Conservation (phyloP, 1,140 invertebrate genomes). For the Pseudomyrmex dendroicus region DNA sequence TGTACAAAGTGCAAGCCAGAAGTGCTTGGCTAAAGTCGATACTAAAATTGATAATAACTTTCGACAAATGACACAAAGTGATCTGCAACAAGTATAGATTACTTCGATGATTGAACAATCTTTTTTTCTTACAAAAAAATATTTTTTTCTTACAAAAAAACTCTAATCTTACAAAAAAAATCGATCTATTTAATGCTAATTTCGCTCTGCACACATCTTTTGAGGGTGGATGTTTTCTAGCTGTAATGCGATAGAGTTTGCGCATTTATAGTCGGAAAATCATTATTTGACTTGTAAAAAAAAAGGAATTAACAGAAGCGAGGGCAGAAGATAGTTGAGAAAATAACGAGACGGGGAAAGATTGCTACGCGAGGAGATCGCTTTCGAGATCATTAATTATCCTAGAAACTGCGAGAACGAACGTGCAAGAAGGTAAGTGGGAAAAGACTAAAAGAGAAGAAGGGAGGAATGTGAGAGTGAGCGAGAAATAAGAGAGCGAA, state of each 20-base stretch:
- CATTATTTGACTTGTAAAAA: slow-evolving; percentile 24
- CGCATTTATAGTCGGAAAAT: slow-evolving; percentile 18
- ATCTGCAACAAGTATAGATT: no score
- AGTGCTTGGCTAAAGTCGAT: no score
- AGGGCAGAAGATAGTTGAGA: slow-evolving; percentile 73
- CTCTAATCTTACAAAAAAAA: no score
- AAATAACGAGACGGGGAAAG: slow-evolving; percentile 73
- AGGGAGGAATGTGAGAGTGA: slow-evolving; percentile 54
- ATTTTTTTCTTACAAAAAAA: no score
- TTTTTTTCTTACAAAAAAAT: no score
- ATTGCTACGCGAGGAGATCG: slow-evolving; percentile 80
- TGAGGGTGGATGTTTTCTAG: not conserved
- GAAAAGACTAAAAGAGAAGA: not conserved
- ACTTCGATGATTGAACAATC: no score
- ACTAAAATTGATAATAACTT: no score
- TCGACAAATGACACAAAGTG: no score
- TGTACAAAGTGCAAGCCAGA: no score
- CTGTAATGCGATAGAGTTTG: not conserved
- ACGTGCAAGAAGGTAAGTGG: slow-evolving; percentile 40
- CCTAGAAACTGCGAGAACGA: slow-evolving; percentile 74
- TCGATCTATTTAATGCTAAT: not conserved
- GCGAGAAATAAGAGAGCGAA: slow-evolving; percentile 64
- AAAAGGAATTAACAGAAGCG: slow-evolving; percentile 13
- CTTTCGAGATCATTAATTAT: slow-evolving; percentile 84
- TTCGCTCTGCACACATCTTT: not conserved